Conservation (phyloP, 2,888 invertebrate species). For the Ypsolopha sequella region DNA sequence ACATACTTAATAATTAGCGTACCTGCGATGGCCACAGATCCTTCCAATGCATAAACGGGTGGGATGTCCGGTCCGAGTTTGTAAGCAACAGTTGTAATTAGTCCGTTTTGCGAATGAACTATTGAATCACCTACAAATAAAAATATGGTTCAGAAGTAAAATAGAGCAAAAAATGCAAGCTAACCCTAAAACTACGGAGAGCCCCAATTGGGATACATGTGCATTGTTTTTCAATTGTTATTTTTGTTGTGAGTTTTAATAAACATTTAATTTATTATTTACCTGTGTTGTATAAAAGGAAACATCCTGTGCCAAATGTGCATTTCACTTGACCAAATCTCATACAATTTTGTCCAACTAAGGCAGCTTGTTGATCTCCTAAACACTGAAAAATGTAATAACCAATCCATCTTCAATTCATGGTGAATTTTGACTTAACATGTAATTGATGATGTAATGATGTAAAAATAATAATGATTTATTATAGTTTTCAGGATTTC, state of each 20-base stretch:
- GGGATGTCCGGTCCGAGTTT: conserved; percentile 83
- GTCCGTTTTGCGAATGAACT: conserved; percentile 87
- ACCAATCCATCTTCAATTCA: conserved; percentile 1
- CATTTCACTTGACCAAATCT: conserved; percentile 92
- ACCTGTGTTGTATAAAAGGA: conserved; percentile 95
- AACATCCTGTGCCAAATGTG: conserved; percentile 96
- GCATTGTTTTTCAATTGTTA: too few relatives aligned
- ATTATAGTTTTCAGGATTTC: too few relatives aligned
- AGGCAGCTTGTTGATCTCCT: conserved; percentile 95
- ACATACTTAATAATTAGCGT: conserved; percentile 5
- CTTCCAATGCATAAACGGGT: conserved; percentile 90
- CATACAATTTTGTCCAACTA: conserved; percentile 93
- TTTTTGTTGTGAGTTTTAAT: too few relatives aligned
- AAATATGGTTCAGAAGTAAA: neutral
- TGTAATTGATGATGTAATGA: too few relatives aligned
- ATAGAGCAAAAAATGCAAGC: neutral
- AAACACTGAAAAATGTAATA: conserved; percentile 74
- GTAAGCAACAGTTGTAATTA: conserved; percentile 93
- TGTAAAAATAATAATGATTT: too few relatives aligned
- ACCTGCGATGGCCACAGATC: conserved; percentile 89
- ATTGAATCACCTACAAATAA: conserved; percentile 70
- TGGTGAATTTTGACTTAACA: neutral
- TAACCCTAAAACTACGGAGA: too few relatives aligned
- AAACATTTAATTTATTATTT: conserved; percentile 6
- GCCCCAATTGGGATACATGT: too few relatives aligned